Evolutionary conservation across 1,140 invertebrate genomes (phyloP), one percentile per base, ranked within the genome.

Genomic region (Solenopsis fugax): DNA sequence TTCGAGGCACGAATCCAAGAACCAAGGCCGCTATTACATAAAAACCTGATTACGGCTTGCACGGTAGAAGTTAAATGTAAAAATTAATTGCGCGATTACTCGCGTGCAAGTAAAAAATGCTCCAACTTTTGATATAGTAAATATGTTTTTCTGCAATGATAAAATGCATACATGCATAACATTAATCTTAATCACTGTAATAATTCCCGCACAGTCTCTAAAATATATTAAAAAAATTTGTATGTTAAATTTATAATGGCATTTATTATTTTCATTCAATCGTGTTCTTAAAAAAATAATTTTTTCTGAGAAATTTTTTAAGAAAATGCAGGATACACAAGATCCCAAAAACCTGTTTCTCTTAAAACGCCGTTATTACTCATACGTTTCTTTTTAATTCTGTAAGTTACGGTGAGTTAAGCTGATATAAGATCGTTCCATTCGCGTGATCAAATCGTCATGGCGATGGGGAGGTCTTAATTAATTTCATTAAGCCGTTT

Each of bases 401-500:
- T 29, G 21, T 12, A 62, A 62, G 29, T 34, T 16, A 13, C 1
- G 3, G 29, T 34, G 34, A 62, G 9, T 18, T 75, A 58, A 24
- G 7, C 24, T 9, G 54, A 58, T n/a, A 58, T 13, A 13, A 21
- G 18, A 29, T 45, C 85, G 87, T 87, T 87, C 58, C 54, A 21
- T 58, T 85, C 58, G 48, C 73, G 52, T 37, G 60, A 91, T 90
- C 78, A 88, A 87, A 87, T 85, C 73, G 67, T 16, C 71, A 62
- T 58, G 67, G 65, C 69, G 62, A 62, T 12, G 48, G 18, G 54
- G 16, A 77, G 54, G 50, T 69, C 48, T 91, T 75, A 87, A 90
- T 90, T 91, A 88, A 84, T 87, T 92, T 86, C 82, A 91, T 92
- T 86, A 87, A 91, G 62, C 18, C 72, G 50, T 75, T 62, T 84